Base-by-base conservation (phyloP, 2,113 vertebrate species). In the Fukomys damarensis region DNA sequence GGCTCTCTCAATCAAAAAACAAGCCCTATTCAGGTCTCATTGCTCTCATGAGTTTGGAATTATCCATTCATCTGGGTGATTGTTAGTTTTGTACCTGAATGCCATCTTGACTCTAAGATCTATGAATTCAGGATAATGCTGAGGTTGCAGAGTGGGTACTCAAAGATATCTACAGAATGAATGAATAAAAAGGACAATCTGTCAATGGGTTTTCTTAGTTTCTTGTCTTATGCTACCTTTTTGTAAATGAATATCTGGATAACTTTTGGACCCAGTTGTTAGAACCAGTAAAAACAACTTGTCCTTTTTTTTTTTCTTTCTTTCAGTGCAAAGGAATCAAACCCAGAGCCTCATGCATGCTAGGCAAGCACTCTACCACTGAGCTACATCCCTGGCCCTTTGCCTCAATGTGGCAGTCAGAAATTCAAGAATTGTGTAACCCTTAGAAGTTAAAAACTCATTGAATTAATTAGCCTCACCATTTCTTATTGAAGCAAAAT, bases 401-500 rank as follows among this genome's bases (percentile, higher is more conserved):
- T 70, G 41, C 30, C 41, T 89, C 41, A 77, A 76, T 59, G 77
- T 63, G 93, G 16, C 24, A 65, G 22, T 72, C 32, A 90, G 76
- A 68, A 95, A 88, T 76, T 87, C 30, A 94, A 84, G 14, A 63
- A 84, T 13, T 49, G 19, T 11, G 20, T 77, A 56, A 79, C 46
- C 4, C 11, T 91, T 87, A 30, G 52, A 84, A 72, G 43, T 58
- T n/a, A n/a, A 38, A 77, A 82, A 83, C 76, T 68, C 24, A 46
- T 3, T 88, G 43, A 56, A 12, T 58, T 4, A 41, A 68, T 86
- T 70, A 79, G 16, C 46, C 28, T 87, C 68, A 65, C 70, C 30
- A 54, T 54, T 46, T 17, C 90, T 80, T 90, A 94, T 38, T 84
- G 66, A 97, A 93, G 84, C 35, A 82, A 91, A 87, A 41, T 41